A percentile compares a stretch with the other conserved stretches of the same genome.
Conservation (phyloP, 2,888 invertebrate species). For the Eubasilissa splendida region DNA sequence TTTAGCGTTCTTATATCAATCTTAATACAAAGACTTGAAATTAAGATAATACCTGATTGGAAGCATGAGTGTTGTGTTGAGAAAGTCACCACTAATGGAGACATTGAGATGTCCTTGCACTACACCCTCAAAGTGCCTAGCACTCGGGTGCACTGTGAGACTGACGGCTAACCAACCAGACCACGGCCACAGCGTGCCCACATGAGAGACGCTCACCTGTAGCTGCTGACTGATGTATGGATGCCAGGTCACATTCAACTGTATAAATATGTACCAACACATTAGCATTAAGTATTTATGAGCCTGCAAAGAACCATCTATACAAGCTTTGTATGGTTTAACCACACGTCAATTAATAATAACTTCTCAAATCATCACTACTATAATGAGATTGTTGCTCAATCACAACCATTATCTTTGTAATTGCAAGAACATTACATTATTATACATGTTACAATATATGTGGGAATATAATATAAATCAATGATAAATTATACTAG, state of each 20-base stretch:
- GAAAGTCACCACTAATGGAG: slow-evolving; percentile 76
- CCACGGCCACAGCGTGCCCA: slow-evolving; percentile 95
- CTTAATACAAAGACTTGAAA: background rate
- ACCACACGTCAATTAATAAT: too few species aligned
- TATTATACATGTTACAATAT: too few species aligned
- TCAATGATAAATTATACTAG: too few species aligned
- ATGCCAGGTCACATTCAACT: slow-evolving; percentile 85
- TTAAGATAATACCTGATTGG: slow-evolving; percentile 66
- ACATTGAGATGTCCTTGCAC: slow-evolving; percentile 88
- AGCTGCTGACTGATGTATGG: slow-evolving; percentile 88
- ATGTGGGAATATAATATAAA: too few species aligned
- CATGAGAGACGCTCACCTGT: slow-evolving; percentile 84
- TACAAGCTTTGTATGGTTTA: too few species aligned
- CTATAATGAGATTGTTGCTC: too few species aligned
- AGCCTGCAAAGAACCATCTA: too few species aligned
- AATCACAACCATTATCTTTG: too few species aligned
- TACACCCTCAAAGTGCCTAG: slow-evolving; percentile 71
- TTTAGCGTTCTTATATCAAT: too few species aligned
- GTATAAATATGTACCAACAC: slow-evolving; percentile 18
- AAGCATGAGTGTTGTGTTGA: slow-evolving; percentile 70
- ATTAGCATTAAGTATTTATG: too few species aligned
- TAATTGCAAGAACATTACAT: too few species aligned
- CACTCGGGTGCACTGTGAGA: slow-evolving; percentile 72
- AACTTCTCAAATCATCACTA: too few species aligned
- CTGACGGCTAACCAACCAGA: slow-evolving; percentile 93